Evolutionary conservation across 2,888 invertebrate species (phyloP).

Genomic region (Hoplodrina blanda): DNA sequence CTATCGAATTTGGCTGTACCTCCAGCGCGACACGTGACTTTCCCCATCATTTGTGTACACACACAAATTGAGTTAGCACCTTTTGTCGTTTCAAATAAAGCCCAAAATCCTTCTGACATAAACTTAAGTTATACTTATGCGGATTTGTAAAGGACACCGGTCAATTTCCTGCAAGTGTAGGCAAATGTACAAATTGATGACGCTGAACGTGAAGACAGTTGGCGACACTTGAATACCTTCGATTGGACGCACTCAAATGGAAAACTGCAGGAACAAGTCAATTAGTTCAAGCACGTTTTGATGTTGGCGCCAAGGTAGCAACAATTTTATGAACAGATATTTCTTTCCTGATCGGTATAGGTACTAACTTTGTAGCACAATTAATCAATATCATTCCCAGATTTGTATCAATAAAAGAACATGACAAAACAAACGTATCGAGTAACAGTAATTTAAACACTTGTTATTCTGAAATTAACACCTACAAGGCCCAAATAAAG

Average conservation of each 20-base stretch:
- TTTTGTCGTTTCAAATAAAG: constrained; percentile 53
- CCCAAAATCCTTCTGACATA: constrained; percentile 26
- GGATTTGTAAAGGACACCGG: constrained; percentile 42
- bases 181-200: constrained; percentile 55
- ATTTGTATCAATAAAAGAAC: constrained; percentile 14
- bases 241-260: constrained; percentile 54
- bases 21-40: constrained; percentile 71
- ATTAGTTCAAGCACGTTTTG: constrained; percentile 40
- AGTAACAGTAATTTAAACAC: constrained; percentile 43
- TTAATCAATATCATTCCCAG: constrained; percentile 11
- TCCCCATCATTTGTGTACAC: constrained; percentile 52
- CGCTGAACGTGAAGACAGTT: constrained; percentile 47
- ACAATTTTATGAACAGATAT: constrained; percentile 1
- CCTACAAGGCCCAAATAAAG: constrained; percentile 44
- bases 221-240: constrained; percentile 74
- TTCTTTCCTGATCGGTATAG: neutral
- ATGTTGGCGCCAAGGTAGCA: constrained; percentile 10
- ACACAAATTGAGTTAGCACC: constrained; percentile 54
- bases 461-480: constrained; percentile 48
- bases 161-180: constrained; percentile 57
- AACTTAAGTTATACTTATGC: constrained; percentile 23
- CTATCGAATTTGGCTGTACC: constrained; percentile 73
- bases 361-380: neutral
- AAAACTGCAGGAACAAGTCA: constrained; percentile 55
- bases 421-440: constrained; percentile 39